Evolutionary conservation across 2,888 invertebrate genomes (phyloP).

Genomic region (Nasonovia ribisnigri): DNA sequence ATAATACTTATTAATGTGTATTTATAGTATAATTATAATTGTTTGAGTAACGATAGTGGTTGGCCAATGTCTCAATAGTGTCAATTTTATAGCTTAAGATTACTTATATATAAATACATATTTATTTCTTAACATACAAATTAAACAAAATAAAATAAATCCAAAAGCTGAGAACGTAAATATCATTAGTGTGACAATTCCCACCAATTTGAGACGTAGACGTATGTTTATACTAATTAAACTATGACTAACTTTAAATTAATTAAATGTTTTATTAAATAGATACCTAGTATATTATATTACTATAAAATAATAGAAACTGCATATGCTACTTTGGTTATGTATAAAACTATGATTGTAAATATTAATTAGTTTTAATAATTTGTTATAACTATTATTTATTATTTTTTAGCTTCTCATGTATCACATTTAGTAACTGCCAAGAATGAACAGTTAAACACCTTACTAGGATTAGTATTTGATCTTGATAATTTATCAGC

Average conservation of each 20-base stretch:
- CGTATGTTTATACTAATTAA: not conserved
- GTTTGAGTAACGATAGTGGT: not conserved
- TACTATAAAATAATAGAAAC: not conserved
- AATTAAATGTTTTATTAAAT: not conserved
- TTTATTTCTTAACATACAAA: not conserved
- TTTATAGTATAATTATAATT: not conserved
- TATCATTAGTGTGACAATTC: not conserved
- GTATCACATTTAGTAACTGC: slow-evolving; percentile 84
- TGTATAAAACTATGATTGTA: not conserved
- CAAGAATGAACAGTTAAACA: slow-evolving; percentile 85
- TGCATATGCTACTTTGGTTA: not conserved
- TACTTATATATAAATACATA: not conserved
- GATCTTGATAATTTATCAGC: slow-evolving; percentile 95
- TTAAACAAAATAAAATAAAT: not conserved
- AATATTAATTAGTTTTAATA: slow-evolving; percentile 1
- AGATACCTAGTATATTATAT: not conserved
- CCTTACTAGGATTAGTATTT: slow-evolving; percentile 89
- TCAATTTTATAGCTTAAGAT: not conserved
- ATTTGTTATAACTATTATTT: not conserved
- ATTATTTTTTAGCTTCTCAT: slow-evolving; percentile 77
- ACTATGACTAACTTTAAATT: not conserved
- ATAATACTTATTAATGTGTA: not conserved
- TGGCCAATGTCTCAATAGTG: not conserved
- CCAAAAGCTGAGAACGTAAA: too few relatives aligned
- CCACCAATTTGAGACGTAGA: not conserved